Conservation (phyloP, 2,797 vertebrate genomes). For the Lagorchestes hirsutus region DNA sequence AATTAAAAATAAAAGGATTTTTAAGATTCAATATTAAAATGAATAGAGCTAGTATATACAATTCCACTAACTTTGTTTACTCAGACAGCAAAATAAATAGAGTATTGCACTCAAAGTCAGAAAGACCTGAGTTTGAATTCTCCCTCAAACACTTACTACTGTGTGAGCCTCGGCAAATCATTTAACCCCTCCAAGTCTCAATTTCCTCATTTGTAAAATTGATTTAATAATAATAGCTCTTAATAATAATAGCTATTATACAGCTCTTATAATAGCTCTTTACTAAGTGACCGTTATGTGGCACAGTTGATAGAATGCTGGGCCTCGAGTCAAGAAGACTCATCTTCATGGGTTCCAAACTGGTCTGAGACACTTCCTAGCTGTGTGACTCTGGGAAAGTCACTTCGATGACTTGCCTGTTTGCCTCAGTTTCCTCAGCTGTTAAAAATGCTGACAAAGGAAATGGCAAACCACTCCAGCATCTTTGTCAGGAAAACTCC, state of each 20-base stretch:
- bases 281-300: neutral
- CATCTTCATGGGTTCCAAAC: neutral
- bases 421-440: neutral
- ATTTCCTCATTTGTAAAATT: conserved; percentile 44
- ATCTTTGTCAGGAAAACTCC: neutral
- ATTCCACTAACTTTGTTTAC: neutral
- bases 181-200: conserved; percentile 28
- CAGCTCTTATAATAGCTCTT: neutral
- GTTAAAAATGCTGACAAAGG: neutral
- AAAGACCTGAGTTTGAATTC: conserved; percentile 18
- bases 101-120: conserved; percentile 24
- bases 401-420: neutral
- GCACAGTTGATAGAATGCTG: neutral
- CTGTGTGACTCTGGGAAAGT: neutral
- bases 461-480: neutral
- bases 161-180: neutral
- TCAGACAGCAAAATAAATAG: neutral
- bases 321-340: neutral
- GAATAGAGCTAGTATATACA: neutral
- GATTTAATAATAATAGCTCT: neutral
- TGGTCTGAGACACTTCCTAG: neutral
- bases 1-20: neutral
- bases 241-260: too few relatives aligned
- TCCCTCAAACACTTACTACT: conserved; percentile 43
- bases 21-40: conserved; percentile 20